Percentiles rank a stretch among this genome's conserved stretches.
These are phyloP conservation scores for Drosophila glabriapex DNA, from an alignment of 2,888 invertebrate genomes.

Conservation along the genomic window DNA sequence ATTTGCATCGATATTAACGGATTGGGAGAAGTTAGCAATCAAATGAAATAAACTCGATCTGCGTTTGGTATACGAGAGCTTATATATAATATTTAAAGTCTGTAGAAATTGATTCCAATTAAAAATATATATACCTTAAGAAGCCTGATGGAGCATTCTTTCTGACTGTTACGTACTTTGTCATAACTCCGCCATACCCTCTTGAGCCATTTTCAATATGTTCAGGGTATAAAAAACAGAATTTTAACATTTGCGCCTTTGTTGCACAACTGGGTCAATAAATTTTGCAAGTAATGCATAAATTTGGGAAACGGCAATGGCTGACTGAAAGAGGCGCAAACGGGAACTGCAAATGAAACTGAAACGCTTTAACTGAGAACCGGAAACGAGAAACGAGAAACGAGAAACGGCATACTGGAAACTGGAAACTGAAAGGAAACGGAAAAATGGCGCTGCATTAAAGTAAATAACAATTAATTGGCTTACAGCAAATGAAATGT, in stretches of 20 bases:
- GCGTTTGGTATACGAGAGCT: not conserved
- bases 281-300: conserved; percentile 78
- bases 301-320: conserved; percentile 48
- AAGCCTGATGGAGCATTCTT: not conserved
- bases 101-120: not conserved
- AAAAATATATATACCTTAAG: not conserved
- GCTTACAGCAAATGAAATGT: conserved; percentile 55
- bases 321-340: conserved; percentile 7
- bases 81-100: not conserved
- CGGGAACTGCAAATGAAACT: conserved; percentile 3
- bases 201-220: not conserved
- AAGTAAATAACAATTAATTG: conserved; percentile 81
- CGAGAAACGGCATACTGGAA: not conserved
- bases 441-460: conserved; percentile 49
- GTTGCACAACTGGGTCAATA: conserved; percentile 77
- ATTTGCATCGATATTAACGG: not conserved
- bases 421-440: not conserved
- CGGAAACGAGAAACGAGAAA: not conserved
- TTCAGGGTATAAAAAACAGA: conserved; percentile 30
- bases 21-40: not conserved
- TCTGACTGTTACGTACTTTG: not conserved
- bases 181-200: not conserved
- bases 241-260: conserved; percentile 60
- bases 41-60: not conserved
- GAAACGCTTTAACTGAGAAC: not conserved